Evolutionary conservation across 2,113 vertebrate species (phyloP), one percentile per base, ranked within the genome.

Genomic region (Geococcyx californianus): DNA sequence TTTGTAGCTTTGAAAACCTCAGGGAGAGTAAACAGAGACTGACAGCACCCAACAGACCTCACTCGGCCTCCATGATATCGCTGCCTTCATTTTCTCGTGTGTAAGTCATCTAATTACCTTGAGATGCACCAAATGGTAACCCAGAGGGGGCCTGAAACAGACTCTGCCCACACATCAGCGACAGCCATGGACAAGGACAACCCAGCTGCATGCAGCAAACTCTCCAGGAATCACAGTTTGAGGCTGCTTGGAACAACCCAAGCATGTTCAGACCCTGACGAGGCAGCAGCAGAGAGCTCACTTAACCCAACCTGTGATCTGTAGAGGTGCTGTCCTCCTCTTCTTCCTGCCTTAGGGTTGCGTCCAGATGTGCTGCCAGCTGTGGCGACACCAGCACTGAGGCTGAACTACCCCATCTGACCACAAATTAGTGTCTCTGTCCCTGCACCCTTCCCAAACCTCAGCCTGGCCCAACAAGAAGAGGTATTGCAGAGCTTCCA

Each of bases 241-340:
- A 1, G 9, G 33, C 54, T 69, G 40, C 36, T 36, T 38, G 28
- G n/a, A 54, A 23, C 42, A 29, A 5, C 18, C 25, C 3, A 1
- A 20, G 72, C 0, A 0, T 0, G 1, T 1, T 4, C 0, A 1
- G 62, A 34, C 40, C n/a, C 34, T 8, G 26, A 40, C 0, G 3
- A 67, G 11, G 47, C 45, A 24, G 38, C 44, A 29, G 64, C 42
- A 52, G 51, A 58, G 58, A 66, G 44, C 38, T 44, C 55, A 3
- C 28, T 10, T 3, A 18, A 84, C 67, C 44, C 94, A 59, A 5
- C 4, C 38, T 0, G 0, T 19, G 59, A 5, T 13, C 28, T 2
- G 42, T 0, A 4, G 59, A 70, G 51, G 73, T 45, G 40, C 82
- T 36, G 64, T 64, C 55, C 36, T 62, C 34, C 38, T 67, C 68